Conservation (phyloP, 1,140 invertebrate genomes). For the Hyphantria cunea region DNA sequence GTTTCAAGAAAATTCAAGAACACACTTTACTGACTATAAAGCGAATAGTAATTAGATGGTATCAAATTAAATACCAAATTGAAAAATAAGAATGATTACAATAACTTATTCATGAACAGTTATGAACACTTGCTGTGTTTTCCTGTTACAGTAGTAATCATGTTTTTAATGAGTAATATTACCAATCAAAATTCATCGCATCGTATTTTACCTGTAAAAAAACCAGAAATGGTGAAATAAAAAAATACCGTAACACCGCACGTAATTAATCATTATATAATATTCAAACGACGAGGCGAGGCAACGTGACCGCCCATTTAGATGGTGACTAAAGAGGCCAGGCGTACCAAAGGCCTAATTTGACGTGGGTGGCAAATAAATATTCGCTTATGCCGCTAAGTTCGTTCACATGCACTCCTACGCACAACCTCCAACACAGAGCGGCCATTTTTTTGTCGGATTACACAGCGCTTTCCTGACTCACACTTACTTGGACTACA, state of each 20-base stretch:
- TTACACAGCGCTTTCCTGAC: too few relatives aligned
- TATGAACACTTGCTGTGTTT: too few relatives aligned
- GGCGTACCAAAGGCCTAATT: constrained; percentile 2
- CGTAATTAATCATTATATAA: neutral
- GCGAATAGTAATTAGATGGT: too few relatives aligned
- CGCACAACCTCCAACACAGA: constrained; percentile 2
- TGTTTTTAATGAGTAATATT: too few relatives aligned
- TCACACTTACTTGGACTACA: too few relatives aligned
- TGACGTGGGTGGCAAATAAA: constrained; percentile 21
- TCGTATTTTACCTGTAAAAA: neutral
- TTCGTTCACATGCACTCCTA: constrained; percentile 46
- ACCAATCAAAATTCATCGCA: neutral
- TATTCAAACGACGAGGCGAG: neutral
- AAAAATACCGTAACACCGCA: neutral
- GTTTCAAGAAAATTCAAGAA: too few relatives aligned
- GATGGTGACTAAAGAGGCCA: neutral
- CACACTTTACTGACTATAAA: too few relatives aligned
- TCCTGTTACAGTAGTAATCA: too few relatives aligned
- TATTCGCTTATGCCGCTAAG: constrained; percentile 27
- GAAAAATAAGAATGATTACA: too few relatives aligned
- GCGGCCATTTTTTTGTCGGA: neutral
- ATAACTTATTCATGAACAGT: too few relatives aligned
- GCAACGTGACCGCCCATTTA: constrained; percentile 9
- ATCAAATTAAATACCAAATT: too few relatives aligned
- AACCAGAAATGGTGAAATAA: neutral